Percentiles rank a stretch among this genome's conserved stretches.
phyloP scores from a whole-genome alignment of 2,113 vertebrate genomes.

The Nestor notabilis region DNA sequence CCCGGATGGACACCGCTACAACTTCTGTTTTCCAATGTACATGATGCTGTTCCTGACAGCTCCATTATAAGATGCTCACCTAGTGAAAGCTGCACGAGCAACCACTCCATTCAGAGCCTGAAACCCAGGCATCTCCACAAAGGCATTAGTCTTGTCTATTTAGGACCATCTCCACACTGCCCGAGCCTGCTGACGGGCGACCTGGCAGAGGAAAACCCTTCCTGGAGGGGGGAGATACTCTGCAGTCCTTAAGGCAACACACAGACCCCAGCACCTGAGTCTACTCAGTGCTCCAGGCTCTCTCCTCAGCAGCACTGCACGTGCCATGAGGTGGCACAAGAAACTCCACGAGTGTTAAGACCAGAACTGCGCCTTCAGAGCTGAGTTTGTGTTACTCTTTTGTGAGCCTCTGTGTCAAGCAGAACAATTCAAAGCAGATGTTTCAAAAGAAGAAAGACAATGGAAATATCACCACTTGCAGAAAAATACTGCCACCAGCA shows the following conservation, averaged over 20 bases:
- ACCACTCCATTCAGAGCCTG: not conserved
- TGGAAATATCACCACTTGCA: not conserved
- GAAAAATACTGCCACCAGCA: not conserved
- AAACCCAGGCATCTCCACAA: not conserved
- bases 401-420: not conserved
- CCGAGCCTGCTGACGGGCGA: fast-evolving
- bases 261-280: fast-evolving
- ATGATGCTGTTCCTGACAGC: not conserved
- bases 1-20: not conserved
- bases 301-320: not conserved
- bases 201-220: not conserved
- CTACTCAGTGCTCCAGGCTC: fast-evolving
- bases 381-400: not conserved
- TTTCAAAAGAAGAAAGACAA: not conserved
- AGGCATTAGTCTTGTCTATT: not conserved
- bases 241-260: not conserved
- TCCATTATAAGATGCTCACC: fast-evolving
- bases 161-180: not conserved
- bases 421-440: not conserved
- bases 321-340: not conserved
- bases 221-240: fast-evolving
- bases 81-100: not conserved
- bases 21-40: not conserved
- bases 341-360: not conserved
- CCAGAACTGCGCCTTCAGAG: not conserved